Evolutionary conservation across 2,888 invertebrate species (phyloP).

Genomic region (Netelia inedita): DNA sequence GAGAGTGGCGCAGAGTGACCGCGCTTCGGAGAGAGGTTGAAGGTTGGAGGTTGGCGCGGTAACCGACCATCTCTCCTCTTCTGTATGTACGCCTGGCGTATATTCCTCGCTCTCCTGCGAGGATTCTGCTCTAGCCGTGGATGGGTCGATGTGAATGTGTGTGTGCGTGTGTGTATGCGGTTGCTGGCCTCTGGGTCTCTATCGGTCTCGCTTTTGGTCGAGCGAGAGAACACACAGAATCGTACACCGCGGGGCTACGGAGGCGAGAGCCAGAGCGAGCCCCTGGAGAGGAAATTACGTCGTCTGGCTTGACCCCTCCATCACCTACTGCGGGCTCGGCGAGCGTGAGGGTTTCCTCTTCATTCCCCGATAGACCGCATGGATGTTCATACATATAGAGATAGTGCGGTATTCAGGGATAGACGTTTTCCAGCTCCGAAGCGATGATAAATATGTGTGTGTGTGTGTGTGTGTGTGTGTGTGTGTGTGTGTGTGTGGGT

Average conservation of each 20-base stretch:
- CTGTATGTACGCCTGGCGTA: slow-evolving; percentile 30
- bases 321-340: slow-evolving; percentile 67
- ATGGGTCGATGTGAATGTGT: slow-evolving; percentile 29
- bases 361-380: slow-evolving; percentile 59
- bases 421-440: slow-evolving; percentile 8
- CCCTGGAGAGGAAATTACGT: slow-evolving; percentile 81
- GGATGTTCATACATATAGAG: slow-evolving; percentile 12
- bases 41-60: slow-evolving; percentile 72
- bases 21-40: slow-evolving; percentile 70
- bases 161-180: slow-evolving; percentile 40
- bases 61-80: slow-evolving; percentile 62
- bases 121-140: slow-evolving; percentile 58
- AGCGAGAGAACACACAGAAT: slow-evolving; percentile 71
- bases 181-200: slow-evolving; percentile 44
- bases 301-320: slow-evolving; percentile 75
- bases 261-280: slow-evolving; percentile 70
- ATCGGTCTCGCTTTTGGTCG: slow-evolving; percentile 67
- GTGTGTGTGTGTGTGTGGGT: background rate
- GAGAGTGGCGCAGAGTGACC: slow-evolving; percentile 53
- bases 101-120: slow-evolving; percentile 62
- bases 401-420: slow-evolving; percentile 1
- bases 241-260: slow-evolving; percentile 4
- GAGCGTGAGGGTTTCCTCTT: slow-evolving; percentile 69
- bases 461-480: background rate
- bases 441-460: slow-evolving; percentile 14